Conservation (phyloP, 2,113 vertebrate species). For the Ceyx cyanopectus region DNA sequence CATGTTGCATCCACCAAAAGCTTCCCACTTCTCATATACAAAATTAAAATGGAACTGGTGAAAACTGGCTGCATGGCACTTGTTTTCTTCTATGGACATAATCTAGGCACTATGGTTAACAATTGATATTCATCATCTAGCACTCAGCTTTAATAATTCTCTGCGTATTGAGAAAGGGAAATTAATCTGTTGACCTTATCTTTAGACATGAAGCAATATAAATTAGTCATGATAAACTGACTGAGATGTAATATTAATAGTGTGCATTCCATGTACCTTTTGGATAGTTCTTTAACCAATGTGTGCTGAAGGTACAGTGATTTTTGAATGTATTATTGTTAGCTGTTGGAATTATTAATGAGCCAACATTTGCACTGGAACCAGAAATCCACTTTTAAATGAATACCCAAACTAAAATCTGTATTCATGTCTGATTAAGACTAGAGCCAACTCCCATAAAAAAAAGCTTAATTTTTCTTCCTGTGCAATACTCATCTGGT, state of each 20-base stretch:
- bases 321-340: neutral
- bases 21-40: neutral
- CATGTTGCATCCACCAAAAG: neutral
- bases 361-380: neutral
- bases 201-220: neutral
- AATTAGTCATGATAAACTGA: neutral
- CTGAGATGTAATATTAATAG: neutral
- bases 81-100: neutral
- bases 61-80: neutral
- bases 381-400: neutral
- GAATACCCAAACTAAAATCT: neutral
- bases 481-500: neutral
- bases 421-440: neutral
- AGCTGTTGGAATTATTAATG: neutral
- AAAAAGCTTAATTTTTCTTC: neutral
- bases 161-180: neutral
- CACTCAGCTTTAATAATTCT: neutral
- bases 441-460: neutral
- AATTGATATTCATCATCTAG: neutral
- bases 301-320: fast-evolving
- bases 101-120: neutral
- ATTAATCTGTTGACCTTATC: neutral
- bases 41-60: neutral
- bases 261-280: neutral
- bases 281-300: neutral